Evolutionary conservation across 2,888 invertebrate species (phyloP), one percentile per base, ranked within the genome.

Genomic region (Eristalis tenax): DNA sequence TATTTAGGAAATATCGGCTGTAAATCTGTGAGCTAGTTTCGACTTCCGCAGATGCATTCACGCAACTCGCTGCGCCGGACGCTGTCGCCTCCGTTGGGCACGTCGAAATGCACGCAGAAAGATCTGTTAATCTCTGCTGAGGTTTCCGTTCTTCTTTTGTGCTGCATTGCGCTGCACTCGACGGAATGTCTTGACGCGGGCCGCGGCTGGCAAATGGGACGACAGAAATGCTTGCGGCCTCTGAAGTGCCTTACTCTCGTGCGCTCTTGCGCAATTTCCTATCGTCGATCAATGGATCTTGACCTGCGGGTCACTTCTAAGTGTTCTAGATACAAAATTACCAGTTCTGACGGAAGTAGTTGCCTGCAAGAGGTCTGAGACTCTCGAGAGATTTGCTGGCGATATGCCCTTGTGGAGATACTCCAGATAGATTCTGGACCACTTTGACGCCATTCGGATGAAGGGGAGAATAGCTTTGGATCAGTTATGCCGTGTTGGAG

Each of bases 21-120:
- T 80, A 80, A 87, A 68, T 87, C 76, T 50, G 65, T 83, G 83
- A 79, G 76, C 79, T 35, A 87, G 83, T 79, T 83, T 80, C 50
- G 63, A 76, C 76, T 87, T 87, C 87, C 87, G 87, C 22, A 75
- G 78, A 71, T 66, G 40, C 61, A 75, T 70, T 59, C 18, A 77
- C 56, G 10, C 28, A 56, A 40, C 68, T 40, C 35, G 56, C 6
- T n/a, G 43, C n/a, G 6, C 8, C 3, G 1, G 3, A 38, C 32
- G 15, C 22, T 56, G 23, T 40, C 13, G 18, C 22, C 18, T 8
- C 32, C 57, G 28, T n/a, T 28, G 26, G 43, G 43, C 59, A 59
- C 68, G 40, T 56, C 5, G 23, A 65, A 38, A 28, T 65, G 26
- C 26, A 74, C 10, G 74, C 28, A 28, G 28, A 28, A 5, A 28